phyloP scores from a whole-genome alignment of 2,888 invertebrate genomes.

The Rotaria macrura region DNA sequence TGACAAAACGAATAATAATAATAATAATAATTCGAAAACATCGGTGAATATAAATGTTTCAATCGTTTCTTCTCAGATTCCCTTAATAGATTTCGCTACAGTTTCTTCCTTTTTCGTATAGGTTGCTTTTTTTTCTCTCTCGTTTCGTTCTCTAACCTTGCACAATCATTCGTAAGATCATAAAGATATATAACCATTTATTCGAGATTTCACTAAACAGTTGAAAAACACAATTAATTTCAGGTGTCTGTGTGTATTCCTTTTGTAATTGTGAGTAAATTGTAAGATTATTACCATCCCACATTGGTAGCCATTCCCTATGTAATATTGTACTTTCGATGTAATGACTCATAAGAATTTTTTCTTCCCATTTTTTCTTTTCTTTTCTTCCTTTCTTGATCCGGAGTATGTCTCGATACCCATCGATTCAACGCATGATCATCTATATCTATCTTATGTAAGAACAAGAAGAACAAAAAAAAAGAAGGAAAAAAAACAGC shows the following conservation, averaged over 20 bases:
- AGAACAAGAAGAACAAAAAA: not conserved
- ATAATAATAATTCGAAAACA: not conserved
- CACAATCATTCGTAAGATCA: not conserved
- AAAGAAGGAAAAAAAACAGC: not conserved
- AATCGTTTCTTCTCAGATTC: not conserved
- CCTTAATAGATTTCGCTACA: too few relatives aligned
- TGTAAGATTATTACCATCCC: not conserved
- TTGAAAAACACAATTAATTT: not conserved
- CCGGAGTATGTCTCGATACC: not conserved
- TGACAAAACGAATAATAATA: not conserved
- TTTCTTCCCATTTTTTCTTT: not conserved
- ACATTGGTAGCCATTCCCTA: not conserved
- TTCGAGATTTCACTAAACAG: not conserved
- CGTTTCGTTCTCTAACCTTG: not conserved
- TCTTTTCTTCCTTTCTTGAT: not conserved
- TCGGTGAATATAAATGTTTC: not conserved
- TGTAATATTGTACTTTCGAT: not conserved
- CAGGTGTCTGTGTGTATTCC: too few relatives aligned
- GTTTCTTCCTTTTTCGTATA: too few relatives aligned
- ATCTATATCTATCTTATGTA: not conserved
- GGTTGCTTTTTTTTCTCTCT: not conserved
- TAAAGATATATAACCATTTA: not conserved
- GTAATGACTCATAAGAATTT: not conserved
- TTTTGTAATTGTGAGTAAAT: not conserved
- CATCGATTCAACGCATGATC: constrained; percentile 3